phyloP scores from a whole-genome alignment of 2,888 invertebrate genomes.

The Scaeva pyrastri region DNA sequence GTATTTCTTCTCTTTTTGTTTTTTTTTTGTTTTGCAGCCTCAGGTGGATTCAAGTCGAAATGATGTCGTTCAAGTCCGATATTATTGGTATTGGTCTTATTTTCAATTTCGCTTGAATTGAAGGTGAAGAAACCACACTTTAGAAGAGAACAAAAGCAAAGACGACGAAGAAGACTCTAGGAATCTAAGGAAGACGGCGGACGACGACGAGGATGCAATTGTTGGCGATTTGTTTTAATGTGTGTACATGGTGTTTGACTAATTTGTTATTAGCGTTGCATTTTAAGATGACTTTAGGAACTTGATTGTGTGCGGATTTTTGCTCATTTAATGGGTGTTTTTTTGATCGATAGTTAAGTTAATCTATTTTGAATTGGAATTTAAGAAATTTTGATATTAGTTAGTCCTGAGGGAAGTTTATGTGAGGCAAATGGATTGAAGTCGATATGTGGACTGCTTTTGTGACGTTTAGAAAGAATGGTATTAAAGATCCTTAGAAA shows the following conservation, averaged over 20 bases:
- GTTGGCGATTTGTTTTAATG: constrained; percentile 72
- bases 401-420: background rate
- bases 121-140: constrained; percentile 59
- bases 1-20: constrained; percentile 9
- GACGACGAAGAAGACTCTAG: constrained; percentile 5
- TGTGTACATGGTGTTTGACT: constrained; percentile 74
- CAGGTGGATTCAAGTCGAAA: constrained; percentile 55
- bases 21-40: too few relatives aligned
- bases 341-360: constrained; percentile 38
- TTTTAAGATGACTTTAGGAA: constrained; percentile 41
- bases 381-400: constrained; percentile 1
- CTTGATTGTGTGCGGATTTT: constrained; percentile 22
- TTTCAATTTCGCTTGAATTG: constrained; percentile 53
- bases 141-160: background rate
- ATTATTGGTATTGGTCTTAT: constrained; percentile 11
- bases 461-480: too few relatives aligned
- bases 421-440: background rate
- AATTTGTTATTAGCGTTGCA: constrained; percentile 68
- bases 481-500: too few relatives aligned
- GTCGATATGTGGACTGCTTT: too few relatives aligned
- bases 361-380: constrained; percentile 19
- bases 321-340: constrained; percentile 25
- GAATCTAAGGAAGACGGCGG: constrained; percentile 3
- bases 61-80: constrained; percentile 55
- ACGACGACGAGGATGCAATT: constrained; percentile 54